Conservation (phyloP, 2,797 vertebrate species). For the Cynopterus sphinx region DNA sequence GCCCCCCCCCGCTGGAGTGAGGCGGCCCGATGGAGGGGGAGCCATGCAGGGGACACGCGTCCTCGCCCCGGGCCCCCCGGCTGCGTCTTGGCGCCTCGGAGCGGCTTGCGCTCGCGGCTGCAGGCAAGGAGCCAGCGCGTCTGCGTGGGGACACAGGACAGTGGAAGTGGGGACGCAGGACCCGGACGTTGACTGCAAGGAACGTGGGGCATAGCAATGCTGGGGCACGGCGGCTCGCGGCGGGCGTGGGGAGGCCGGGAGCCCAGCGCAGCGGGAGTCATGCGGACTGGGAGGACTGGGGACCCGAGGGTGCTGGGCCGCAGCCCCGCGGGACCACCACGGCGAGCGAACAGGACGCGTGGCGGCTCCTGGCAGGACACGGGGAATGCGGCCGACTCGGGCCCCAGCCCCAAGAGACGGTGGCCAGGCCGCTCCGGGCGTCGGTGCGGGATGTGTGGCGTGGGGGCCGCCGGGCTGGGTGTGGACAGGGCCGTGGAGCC, state of each 20-base stretch:
- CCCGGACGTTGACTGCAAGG: rapidly evolving
- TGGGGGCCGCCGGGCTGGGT: background rate
- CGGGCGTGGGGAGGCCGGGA: background rate
- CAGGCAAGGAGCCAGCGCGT: background rate
- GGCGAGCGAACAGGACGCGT: background rate
- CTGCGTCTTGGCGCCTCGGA: background rate
- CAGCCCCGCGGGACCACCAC: background rate
- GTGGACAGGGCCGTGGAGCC: background rate
- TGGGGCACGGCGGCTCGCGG: background rate
- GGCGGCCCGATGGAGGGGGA: too few species aligned
- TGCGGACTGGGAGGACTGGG: too few species aligned
- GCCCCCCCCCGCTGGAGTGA: too few species aligned
- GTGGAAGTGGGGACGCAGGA: background rate
- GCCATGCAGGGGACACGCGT: too few species aligned
- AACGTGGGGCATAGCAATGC: rapidly evolving
- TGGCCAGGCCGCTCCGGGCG: background rate
- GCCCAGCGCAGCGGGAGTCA: background rate
- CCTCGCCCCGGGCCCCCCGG: too few species aligned
- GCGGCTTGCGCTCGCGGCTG: rapidly evolving
- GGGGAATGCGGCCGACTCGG: too few species aligned
- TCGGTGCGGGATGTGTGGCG: background rate
- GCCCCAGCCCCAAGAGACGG: background rate
- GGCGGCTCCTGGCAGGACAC: background rate
- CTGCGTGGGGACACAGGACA: rapidly evolving
- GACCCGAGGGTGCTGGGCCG: background rate